Evolutionary conservation across 2,888 invertebrate genomes (phyloP).

Genomic region (Peribatodes rhomboidaria): DNA sequence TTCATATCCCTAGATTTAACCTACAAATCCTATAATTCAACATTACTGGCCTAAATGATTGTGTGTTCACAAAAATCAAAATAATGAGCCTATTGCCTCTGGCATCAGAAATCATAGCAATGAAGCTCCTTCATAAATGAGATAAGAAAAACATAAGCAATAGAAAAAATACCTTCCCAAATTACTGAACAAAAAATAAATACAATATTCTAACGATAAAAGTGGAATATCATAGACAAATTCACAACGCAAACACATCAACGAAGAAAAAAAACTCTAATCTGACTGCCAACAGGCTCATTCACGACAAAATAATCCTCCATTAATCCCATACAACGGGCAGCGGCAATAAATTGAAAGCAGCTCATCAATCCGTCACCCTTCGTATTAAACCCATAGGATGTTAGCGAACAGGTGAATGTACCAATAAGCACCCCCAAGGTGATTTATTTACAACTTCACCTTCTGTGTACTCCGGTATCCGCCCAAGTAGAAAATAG

Average conservation of each 20-base stretch:
- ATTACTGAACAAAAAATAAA: too few species aligned
- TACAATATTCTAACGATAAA: too few species aligned
- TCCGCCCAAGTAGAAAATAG: not conserved
- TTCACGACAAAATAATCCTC: slow-evolving; percentile 44
- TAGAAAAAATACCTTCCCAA: too few species aligned
- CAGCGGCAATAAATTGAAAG: slow-evolving; percentile 49
- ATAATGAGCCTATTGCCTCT: too few species aligned
- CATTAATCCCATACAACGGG: slow-evolving; percentile 39
- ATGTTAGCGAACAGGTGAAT: slow-evolving; percentile 68
- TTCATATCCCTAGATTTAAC: too few species aligned
- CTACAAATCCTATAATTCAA: too few species aligned
- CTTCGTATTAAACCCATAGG: slow-evolving; percentile 52
- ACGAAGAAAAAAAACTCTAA: slow-evolving; percentile 42
- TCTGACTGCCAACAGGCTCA: slow-evolving; percentile 42
- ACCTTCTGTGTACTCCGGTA: slow-evolving; percentile 56
- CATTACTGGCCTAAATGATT: too few species aligned
- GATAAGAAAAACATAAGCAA: too few species aligned
- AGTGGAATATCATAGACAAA: not conserved
- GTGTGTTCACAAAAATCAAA: too few species aligned
- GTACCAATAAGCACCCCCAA: slow-evolving; percentile 63
- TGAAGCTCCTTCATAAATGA: too few species aligned
- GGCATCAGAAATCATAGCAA: too few species aligned
- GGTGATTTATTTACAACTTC: slow-evolving; percentile 73
- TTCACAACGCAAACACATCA: slow-evolving; percentile 6
- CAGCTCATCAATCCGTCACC: slow-evolving; percentile 55